Conservation (phyloP, 2,113 vertebrate species). For the Panthera uncia region DNA sequence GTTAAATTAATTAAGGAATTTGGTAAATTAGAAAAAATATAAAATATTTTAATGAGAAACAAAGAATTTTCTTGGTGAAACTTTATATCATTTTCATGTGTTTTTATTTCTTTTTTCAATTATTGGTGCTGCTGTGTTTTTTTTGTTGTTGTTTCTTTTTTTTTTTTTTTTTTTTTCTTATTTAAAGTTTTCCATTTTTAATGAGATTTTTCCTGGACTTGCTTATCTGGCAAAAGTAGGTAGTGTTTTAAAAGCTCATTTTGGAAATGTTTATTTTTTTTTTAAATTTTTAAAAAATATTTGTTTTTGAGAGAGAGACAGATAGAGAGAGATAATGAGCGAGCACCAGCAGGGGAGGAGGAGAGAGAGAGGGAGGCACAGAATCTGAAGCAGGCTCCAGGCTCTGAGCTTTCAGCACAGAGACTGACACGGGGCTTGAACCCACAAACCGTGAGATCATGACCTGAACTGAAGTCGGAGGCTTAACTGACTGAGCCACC, state of each 20-base stretch:
- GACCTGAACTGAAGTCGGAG: background rate
- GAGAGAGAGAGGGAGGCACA: background rate
- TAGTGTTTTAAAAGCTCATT: conserved; percentile 7
- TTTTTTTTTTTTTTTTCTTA: background rate
- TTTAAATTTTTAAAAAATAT: background rate
- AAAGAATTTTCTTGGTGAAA: conserved; percentile 3
- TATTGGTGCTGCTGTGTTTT: background rate
- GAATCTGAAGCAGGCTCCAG: background rate
- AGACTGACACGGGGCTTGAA: too few species aligned
- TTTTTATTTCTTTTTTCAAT: background rate
- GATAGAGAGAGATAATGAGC: too few species aligned
- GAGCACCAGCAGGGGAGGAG: background rate
- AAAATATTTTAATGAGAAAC: background rate
- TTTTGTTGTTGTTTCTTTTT: background rate
- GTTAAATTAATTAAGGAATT: background rate
- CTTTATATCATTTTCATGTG: background rate
- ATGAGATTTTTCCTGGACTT: background rate
- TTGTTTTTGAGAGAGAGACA: background rate
- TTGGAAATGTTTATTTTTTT: background rate
- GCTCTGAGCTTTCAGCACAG: too few species aligned
- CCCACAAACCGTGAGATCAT: background rate
- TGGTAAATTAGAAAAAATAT: background rate
- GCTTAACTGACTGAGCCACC: background rate
- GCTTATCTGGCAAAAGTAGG: background rate
- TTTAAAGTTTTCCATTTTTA: conserved; percentile 27